Evolutionary conservation across 2,888 invertebrate genomes (phyloP).

Genomic region (Troides helena): DNA sequence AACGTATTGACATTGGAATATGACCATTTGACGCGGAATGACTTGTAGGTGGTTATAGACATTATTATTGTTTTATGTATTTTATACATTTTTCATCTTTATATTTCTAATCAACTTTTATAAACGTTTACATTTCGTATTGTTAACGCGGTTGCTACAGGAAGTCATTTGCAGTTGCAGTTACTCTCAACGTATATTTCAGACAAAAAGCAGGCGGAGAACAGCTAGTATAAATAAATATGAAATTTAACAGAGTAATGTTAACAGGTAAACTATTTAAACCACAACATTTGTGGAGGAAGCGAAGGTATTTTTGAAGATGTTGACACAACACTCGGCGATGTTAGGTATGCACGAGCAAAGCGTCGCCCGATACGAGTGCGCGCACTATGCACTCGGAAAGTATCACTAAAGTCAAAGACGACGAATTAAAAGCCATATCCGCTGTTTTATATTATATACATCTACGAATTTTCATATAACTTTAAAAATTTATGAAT

Average conservation of each 20-base stretch:
- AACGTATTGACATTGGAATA: too few relatives aligned
- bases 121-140: too few relatives aligned
- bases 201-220: too few relatives aligned
- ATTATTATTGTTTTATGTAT: too few relatives aligned
- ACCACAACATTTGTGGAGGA: constrained; percentile 18
- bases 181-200: too few relatives aligned
- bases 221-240: not conserved
- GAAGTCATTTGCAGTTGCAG: too few relatives aligned
- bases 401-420: not conserved
- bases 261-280: constrained; percentile 8
- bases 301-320: constrained; percentile 28
- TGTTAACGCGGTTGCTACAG: too few relatives aligned
- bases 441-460: not conserved
- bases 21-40: too few relatives aligned
- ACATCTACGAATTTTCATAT: not conserved
- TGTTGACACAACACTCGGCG: constrained; percentile 51
- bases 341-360: constrained; percentile 31
- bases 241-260: constrained; percentile 1
- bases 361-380: constrained; percentile 13
- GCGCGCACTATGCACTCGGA: constrained; percentile 7
- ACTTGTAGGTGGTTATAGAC: too few relatives aligned
- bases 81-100: too few relatives aligned
- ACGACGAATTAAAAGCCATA: constrained; percentile 1
- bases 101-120: too few relatives aligned
- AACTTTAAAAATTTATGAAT: not conserved